Evolutionary conservation across 1,140 invertebrate genomes (phyloP), one percentile per base, ranked within the genome.

Genomic region (Ridgeia piscesae): DNA sequence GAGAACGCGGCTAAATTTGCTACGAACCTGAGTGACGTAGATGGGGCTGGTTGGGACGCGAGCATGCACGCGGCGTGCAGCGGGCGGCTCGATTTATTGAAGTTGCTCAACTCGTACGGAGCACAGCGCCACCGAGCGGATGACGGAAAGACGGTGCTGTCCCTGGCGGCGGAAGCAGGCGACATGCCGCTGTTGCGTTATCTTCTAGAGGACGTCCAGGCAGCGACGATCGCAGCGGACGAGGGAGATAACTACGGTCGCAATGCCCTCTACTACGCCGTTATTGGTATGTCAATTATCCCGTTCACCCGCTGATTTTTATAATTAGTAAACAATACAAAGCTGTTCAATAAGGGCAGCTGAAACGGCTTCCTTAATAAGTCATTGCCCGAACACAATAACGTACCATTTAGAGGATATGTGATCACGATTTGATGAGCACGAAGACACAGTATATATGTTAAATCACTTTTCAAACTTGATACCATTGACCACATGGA

Each of bases 11-110:
- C 89, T 17, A 88, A 88, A 31, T 50, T 93, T 27, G 90, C 77
- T 21, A 33, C 93, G 1, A 93, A 93, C 93, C 35, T 91, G 1
- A 93, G 91, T 48, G 92, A 6, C n/a, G 33, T 6, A 33, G 93
- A 93, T 89, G 50, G 50, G 33, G 93, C 91, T 48, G 93, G 93
- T 27, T 93, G 93, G 93, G 92, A 93, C 88, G 91, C 91, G n/a
- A 48, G 93, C 35, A 89, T 93, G 33, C 93, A 93, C 88, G 93
- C 92, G 33, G 89, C 89, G 14, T 88, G 89, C 8, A 92, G 92
- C 27, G 91, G 93, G 8, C 93, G 92, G 91, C 27, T 92, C 33
- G 33, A 91, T n/a, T 21, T 93, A 21, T 92, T 93, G 33, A 33
- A 35, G 88, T 48, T 35, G 31, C 91, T 93, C 17, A 34, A 58